Conservation (phyloP, 1,140 invertebrate genomes). For the Colletes gigas region DNA sequence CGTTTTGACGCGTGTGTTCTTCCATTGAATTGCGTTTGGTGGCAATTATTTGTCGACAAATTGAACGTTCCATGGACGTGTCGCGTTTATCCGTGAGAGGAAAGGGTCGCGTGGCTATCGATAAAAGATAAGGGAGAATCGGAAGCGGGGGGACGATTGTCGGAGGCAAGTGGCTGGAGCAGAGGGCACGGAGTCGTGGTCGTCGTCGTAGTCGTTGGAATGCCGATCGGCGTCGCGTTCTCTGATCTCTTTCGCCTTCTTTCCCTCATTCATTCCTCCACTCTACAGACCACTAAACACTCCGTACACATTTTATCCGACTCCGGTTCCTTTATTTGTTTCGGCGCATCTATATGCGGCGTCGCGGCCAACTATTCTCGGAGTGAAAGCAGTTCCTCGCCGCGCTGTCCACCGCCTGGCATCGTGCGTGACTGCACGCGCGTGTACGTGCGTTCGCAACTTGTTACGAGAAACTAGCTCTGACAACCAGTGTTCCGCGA, state of each 20-base stretch:
- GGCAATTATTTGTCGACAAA: too few species aligned
- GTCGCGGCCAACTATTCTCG: constrained; percentile 68
- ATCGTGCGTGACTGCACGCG: background rate
- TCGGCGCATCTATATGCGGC: constrained; percentile 57
- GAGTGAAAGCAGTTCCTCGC: constrained; percentile 58
- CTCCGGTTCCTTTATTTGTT: constrained; percentile 65
- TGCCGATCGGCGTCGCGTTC: constrained; percentile 26
- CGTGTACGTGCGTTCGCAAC: background rate
- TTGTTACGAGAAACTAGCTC: constrained; percentile 15
- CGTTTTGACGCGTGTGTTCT: too few species aligned
- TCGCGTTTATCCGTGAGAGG: too few species aligned
- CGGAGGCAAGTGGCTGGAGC: background rate
- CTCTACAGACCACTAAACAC: constrained; percentile 62
- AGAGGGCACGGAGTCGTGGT: too few species aligned
- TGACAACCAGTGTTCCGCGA: background rate
- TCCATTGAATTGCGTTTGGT: too few species aligned
- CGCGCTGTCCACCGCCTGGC: constrained; percentile 29
- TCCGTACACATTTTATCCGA: constrained; percentile 62
- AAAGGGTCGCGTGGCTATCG: too few species aligned
- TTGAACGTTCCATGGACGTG: too few species aligned
- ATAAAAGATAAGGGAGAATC: background rate
- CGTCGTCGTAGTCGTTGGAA: constrained; percentile 6
- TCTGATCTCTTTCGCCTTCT: constrained; percentile 51
- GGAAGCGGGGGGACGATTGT: background rate
- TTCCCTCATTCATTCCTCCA: constrained; percentile 54